A percentile compares a stretch with the other conserved stretches of the same genome.
phyloP scores from a whole-genome alignment of 35 echinoderm and acorn worm species.

The Apostichopus parvimensis region DNA sequence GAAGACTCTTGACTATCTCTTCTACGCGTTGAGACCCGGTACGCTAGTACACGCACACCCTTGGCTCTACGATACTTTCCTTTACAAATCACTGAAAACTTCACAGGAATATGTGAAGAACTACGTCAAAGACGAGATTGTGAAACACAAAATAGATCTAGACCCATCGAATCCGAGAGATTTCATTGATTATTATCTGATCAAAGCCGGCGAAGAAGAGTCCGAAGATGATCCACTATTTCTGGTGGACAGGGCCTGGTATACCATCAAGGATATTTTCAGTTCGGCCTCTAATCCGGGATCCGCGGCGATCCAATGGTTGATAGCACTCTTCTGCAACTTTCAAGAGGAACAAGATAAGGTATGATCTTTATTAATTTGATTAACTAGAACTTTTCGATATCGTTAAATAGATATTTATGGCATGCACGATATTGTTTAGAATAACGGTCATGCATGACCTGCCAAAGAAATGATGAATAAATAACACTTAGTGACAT shows the following conservation, averaged over 20 bases:
- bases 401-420: too few species aligned
- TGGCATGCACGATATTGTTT: too few species aligned
- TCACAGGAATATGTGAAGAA: neutral
- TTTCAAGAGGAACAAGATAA: slow-evolving; percentile 5
- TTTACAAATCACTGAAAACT: neutral
- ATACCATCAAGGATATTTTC: slow-evolving; percentile 26
- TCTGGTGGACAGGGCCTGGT: neutral
- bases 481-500: too few species aligned
- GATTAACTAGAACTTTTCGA: too few species aligned
- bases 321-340: neutral
- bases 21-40: neutral
- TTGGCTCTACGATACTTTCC: neutral
- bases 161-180: slow-evolving; percentile 11
- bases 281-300: slow-evolving; percentile 13
- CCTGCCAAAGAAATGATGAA: too few species aligned
- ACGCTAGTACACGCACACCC: neutral
- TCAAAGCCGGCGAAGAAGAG: neutral
- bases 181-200: slow-evolving; percentile 11
- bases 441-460: too few species aligned
- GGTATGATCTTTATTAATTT: neutral
- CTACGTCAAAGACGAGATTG: neutral
- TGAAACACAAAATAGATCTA: neutral
- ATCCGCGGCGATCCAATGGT: neutral
- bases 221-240: neutral
- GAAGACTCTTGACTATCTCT: neutral